Base-by-base conservation (phyloP, 2,888 invertebrate genomes). In the Dasysyrphus albostriatus region DNA sequence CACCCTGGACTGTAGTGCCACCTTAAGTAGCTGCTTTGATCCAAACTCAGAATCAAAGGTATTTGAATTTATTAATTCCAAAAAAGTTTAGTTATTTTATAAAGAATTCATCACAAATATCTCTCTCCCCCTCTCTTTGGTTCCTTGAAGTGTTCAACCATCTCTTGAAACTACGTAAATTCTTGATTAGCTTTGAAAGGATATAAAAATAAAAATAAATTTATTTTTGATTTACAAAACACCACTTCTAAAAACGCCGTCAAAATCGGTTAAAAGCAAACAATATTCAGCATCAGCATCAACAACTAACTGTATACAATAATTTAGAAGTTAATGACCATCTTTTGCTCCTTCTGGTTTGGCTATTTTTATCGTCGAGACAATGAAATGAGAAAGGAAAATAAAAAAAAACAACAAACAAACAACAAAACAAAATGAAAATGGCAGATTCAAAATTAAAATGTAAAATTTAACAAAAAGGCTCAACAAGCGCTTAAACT, bases 401-500 rank as follows among this genome's bases (percentile, higher is more conserved):
- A n/a, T n/a, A 1, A n/a, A 7, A 73, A 37, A 37, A 42, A 8
- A 49, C 12, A 44, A 16, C 54, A 29, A 56, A 16, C 69, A 34
- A 75, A 32, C n/a, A 19, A 19, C 34, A 54, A 42, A 10, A 75
- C 34, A 32, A 32, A 80, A 72, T 49, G 76, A 77, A 81, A 81
- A 73, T 73, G 24, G 61, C 59, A 81, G 75, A 85, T 78, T 78
- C 58, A 74, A 85, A 85, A 81, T 85, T 81, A 82, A 82, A 85
- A 85, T 85, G 82, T 81, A 78, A 81, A 85, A 85, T 78, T 82
- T 54, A 78, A 58, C 85, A 78, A 74, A 79, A 73, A 67, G 83
- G 74, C 81, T 85, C 85, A 85, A 77, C 81, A 85, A 85, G 74
- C 82, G 76, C 72, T 80, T 59, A 76, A 80, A 84, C 80, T 76